These are phyloP conservation scores for Phaedon cochleariae DNA, from an alignment of 2,888 invertebrate species.

Conservation along the genomic window DNA sequence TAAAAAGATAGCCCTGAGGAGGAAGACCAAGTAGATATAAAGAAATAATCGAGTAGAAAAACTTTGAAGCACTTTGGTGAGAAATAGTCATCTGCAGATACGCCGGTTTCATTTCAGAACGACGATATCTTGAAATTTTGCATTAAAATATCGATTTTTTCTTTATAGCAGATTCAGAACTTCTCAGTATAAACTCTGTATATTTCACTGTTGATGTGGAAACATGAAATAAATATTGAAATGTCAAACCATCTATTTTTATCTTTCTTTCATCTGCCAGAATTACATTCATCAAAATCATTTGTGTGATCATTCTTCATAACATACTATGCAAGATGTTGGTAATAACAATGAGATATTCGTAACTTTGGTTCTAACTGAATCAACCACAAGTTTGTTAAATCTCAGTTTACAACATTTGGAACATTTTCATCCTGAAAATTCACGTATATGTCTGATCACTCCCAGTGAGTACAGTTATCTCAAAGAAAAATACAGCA, in stretches of 20 bases:
- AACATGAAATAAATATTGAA: slow-evolving; percentile 17
- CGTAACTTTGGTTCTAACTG: slow-evolving; percentile 56
- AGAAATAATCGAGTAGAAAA: too few relatives aligned
- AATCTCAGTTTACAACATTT: slow-evolving; percentile 53
- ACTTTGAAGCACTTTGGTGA: too few relatives aligned
- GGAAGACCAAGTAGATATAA: too few relatives aligned
- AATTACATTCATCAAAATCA: slow-evolving; percentile 10
- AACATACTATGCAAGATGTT: slow-evolving; percentile 31
- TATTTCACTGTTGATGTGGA: slow-evolving; percentile 12
- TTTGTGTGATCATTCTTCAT: background rate
- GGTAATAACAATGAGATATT: slow-evolving; percentile 45
- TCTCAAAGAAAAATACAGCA: slow-evolving; percentile 22
- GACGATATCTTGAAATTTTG: too few relatives aligned
- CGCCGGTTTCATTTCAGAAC: too few relatives aligned
- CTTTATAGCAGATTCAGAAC: too few relatives aligned
- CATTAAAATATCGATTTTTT: too few relatives aligned
- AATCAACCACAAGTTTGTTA: slow-evolving; percentile 56
- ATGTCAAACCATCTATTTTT: background rate
- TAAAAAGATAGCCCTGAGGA: too few relatives aligned
- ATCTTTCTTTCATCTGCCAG: slow-evolving; percentile 17
- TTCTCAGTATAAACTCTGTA: too few relatives aligned
- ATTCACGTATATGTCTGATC: slow-evolving; percentile 49
- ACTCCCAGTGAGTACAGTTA: slow-evolving; percentile 41
- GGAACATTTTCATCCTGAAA: slow-evolving; percentile 48
- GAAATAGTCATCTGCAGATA: too few relatives aligned